These are phyloP conservation scores for Prionace glauca DNA, from an alignment of 2,797 vertebrate genomes.

Conservation along the genomic window DNA sequence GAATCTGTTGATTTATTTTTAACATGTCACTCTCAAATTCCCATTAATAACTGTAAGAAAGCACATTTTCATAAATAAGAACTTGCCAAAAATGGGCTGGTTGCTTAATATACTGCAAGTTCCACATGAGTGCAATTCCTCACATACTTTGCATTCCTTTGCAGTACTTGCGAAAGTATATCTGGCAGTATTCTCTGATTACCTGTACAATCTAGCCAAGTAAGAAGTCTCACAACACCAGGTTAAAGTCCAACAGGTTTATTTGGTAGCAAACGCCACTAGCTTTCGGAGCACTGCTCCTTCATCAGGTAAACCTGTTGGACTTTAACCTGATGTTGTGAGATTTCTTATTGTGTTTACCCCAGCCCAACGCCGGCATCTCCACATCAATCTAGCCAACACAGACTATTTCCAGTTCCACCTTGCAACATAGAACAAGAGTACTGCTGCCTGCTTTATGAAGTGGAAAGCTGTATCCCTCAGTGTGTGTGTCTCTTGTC, in stretches of 20 bases:
- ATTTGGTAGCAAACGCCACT: no score
- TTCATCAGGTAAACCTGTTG: no score
- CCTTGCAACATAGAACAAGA: background rate
- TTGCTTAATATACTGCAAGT: background rate
- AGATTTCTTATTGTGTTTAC: no score
- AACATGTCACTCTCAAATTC: background rate
- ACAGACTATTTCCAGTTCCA: background rate
- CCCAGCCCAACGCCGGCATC: no score
- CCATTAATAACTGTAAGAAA: background rate
- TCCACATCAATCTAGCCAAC: background rate
- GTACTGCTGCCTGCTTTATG: background rate
- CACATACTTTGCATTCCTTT: slow-evolving; percentile 29
- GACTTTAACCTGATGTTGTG: no score
- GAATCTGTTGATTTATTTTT: background rate
- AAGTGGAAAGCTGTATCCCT: background rate
- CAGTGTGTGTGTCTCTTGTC: background rate
- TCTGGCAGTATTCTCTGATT: background rate
- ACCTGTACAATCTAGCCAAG: background rate
- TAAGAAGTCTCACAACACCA: no score
- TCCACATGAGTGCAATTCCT: slow-evolving; percentile 21
- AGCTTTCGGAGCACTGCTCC: no score
- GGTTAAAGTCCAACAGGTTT: no score
- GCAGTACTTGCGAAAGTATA: background rate
- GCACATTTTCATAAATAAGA: background rate
- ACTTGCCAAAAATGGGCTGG: background rate